These are phyloP conservation scores for Geophilus truncorum DNA, from an alignment of 2,888 invertebrate genomes.

Conservation along the genomic window DNA sequence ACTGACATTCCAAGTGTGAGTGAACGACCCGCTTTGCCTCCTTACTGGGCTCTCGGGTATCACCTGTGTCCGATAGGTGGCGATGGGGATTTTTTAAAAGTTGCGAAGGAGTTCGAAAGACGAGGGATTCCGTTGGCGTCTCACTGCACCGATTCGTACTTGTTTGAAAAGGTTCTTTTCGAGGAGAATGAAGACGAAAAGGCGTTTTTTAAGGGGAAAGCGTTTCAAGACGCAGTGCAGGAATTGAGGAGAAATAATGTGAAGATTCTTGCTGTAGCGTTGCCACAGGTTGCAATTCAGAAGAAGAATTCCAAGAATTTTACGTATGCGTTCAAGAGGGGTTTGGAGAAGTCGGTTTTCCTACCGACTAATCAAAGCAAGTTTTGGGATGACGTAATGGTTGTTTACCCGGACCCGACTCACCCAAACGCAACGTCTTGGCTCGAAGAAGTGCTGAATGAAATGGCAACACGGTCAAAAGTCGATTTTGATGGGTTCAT, in stretches of 20 bases:
- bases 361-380: conserved; percentile 34
- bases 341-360: conserved; percentile 23
- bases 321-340: conserved; percentile 27
- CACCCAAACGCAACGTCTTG: conserved; percentile 36
- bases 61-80: conserved; percentile 49
- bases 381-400: conserved; percentile 6
- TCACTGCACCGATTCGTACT: conserved; percentile 51
- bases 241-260: background rate
- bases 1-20: conserved; percentile 38
- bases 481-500: conserved; percentile 39
- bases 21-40: conserved; percentile 43
- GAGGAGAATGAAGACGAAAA: background rate
- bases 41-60: conserved; percentile 51
- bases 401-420: conserved; percentile 39
- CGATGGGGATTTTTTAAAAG: background rate
- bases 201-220: background rate
- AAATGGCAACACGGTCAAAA: conserved; percentile 8
- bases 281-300: conserved; percentile 30
- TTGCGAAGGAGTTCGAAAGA: conserved; percentile 13
- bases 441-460: conserved; percentile 37
- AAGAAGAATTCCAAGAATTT: background rate
- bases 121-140: conserved; percentile 46
- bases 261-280: background rate
- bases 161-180: background rate
- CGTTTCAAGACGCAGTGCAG: background rate